Evolutionary conservation across 2,888 invertebrate species (phyloP), one percentile per base, ranked within the genome.

Genomic region (Drosophila barbarae): DNA sequence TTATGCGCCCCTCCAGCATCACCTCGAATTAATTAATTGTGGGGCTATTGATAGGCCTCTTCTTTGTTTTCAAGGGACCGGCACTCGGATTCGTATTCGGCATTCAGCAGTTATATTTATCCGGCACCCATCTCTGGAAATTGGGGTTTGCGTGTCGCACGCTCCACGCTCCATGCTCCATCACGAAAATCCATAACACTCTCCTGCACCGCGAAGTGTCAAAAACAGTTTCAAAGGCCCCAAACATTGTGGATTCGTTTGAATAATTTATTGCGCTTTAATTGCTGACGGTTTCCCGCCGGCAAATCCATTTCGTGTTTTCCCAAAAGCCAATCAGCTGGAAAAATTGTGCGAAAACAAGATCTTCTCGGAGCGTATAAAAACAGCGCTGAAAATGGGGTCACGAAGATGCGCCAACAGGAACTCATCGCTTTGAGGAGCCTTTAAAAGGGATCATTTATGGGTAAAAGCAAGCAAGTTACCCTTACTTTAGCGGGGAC

Each of bases 61-160:
- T 70, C 61, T 76, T 74, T 77, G 77, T 67, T 65, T 77, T 59
- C 23, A 32, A 38, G 71, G 23, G 52, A 34, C 49, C 49, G 38
- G n/a, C 28, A 12, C 36, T 34, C 46, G 42, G 28, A 41, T n/a
- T 41, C 23, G 41, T 42, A 67, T 64, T 77, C 68, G 55, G 56
- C 50, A 35, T 32, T 47, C 50, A 38, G 54, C 42, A 63, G 69
- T 70, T 71, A 69, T 79, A 72, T 82, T 70, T 79, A 80, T 69
- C 55, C 60, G 52, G 52, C 26, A 77, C 65, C 51, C 60, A 42
- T 41, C 26, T 69, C 67, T 63, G 63, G 69, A 74, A 86, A 76
- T 77, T 72, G 73, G 77, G 73, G 72, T 81, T 82, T 82, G 86
- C 85, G 86, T 86, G 85, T 51, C 67, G 71, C 86, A 87, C 83